These are phyloP conservation scores for Hystrix cristata DNA, from an alignment of 2,113 vertebrate genomes.

Conservation along the genomic window DNA sequence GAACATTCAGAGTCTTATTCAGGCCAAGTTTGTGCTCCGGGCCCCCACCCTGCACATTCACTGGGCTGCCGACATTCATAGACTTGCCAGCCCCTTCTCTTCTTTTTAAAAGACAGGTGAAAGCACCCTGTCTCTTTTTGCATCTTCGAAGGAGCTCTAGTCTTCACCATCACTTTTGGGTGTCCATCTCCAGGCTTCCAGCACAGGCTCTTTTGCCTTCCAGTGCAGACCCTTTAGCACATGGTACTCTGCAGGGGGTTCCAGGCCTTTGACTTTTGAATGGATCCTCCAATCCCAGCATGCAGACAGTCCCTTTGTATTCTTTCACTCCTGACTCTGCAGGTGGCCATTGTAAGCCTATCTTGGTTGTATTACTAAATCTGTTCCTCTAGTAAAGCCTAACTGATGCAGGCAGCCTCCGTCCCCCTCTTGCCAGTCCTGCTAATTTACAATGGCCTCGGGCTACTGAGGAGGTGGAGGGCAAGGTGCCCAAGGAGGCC, in stretches of 20 bases:
- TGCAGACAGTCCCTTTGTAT: not conserved
- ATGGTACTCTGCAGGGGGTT: not conserved
- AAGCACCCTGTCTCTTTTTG: not conserved
- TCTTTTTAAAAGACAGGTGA: not conserved
- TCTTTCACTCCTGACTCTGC: not conserved
- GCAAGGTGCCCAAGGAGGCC: not conserved
- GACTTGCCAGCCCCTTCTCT: not conserved
- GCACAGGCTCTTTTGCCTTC: not conserved
- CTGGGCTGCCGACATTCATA: not conserved
- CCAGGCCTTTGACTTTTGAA: not conserved
- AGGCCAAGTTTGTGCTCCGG: not conserved
- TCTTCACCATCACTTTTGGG: not conserved
- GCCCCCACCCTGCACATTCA: not conserved
- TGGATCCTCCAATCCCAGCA: not conserved
- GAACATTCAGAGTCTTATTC: not conserved
- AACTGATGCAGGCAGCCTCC: not conserved
- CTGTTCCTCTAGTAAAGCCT: not conserved
- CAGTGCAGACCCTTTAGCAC: no score
- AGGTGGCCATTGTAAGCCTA: not conserved
- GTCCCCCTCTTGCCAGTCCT: not conserved
- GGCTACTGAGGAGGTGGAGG: not conserved
- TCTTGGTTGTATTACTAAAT: not conserved
- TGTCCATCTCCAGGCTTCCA: not conserved
- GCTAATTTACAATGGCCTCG: not conserved
- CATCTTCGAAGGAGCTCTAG: not conserved